phyloP scores from a whole-genome alignment of 2,888 invertebrate species.

The Polydrusus tereticollis region DNA sequence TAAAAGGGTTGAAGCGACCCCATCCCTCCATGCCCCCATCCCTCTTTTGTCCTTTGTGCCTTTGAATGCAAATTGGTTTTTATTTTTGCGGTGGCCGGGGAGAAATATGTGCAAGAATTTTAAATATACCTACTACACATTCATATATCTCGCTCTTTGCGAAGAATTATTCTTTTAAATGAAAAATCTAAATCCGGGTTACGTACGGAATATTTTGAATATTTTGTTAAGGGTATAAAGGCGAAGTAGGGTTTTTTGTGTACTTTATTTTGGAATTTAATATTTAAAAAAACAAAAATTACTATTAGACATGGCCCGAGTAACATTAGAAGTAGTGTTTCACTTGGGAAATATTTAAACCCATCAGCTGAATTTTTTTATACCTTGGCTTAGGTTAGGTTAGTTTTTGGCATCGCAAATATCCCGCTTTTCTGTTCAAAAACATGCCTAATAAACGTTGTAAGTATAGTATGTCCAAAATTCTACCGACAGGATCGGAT shows the following conservation, averaged over 20 bases:
- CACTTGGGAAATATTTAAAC: too few relatives aligned
- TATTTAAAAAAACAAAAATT: too few relatives aligned
- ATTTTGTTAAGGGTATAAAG: not conserved
- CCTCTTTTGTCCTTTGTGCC: conserved; percentile 45
- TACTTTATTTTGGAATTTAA: too few relatives aligned
- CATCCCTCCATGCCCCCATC: conserved; percentile 41
- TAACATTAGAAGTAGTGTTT: too few relatives aligned
- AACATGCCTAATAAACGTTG: too few relatives aligned
- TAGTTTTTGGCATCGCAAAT: too few relatives aligned
- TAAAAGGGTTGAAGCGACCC: conserved; percentile 44
- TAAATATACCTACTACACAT: conserved; percentile 43
- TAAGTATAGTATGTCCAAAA: too few relatives aligned
- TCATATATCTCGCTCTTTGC: conserved; percentile 35
- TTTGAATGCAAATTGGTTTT: conserved; percentile 50
- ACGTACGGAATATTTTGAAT: conserved; percentile 25
- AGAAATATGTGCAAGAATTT: conserved; percentile 50
- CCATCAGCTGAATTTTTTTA: too few relatives aligned
- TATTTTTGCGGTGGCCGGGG: conserved; percentile 49
- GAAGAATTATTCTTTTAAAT: conserved; percentile 44
- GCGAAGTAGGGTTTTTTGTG: not conserved
- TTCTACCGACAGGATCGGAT: too few relatives aligned
- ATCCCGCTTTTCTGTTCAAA: too few relatives aligned
- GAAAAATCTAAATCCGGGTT: conserved; percentile 34
- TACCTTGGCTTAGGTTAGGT: too few relatives aligned
- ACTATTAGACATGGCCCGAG: too few relatives aligned